Evolutionary conservation across 1,140 invertebrate species (phyloP).

Genomic region (Zeugodacus cucurbitae): DNA sequence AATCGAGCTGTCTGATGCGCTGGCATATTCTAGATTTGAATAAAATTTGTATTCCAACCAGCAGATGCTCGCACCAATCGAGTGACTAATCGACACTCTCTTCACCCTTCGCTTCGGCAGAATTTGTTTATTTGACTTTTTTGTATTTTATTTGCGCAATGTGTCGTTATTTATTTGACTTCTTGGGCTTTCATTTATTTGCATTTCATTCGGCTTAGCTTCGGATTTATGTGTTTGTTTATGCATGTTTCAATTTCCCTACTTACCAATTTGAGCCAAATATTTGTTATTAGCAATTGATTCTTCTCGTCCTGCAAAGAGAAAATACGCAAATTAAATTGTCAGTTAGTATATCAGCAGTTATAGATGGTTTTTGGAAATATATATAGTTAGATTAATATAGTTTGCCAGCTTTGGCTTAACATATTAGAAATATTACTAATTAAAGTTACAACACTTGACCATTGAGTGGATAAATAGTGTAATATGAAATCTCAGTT

Average conservation of each 20-base stretch:
- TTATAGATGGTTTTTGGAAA: too few relatives aligned
- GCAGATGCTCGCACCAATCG: neutral
- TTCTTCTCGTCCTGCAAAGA: conserved; percentile 80
- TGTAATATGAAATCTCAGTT: too few relatives aligned
- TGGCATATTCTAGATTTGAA: neutral
- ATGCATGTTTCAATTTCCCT: too few relatives aligned
- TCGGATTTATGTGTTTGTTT: too few relatives aligned
- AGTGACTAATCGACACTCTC: neutral
- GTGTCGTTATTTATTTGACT: neutral
- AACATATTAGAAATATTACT: too few relatives aligned
- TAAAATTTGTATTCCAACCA: neutral
- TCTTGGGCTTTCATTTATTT: neutral
- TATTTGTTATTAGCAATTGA: conserved; percentile 88
- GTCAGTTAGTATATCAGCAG: too few relatives aligned
- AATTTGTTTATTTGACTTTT: neutral
- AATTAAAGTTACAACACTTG: too few relatives aligned
- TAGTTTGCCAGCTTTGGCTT: too few relatives aligned
- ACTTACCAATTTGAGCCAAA: conserved; percentile 78
- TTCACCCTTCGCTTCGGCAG: neutral
- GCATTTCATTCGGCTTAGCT: neutral
- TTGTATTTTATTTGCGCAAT: neutral
- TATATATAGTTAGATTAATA: too few relatives aligned
- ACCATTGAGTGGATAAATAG: too few relatives aligned
- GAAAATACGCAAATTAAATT: conserved; percentile 50
- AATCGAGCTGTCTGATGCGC: neutral